Percentiles rank a stretch among this genome's conserved stretches.
phyloP scores from a whole-genome alignment of 2,113 vertebrate genomes.

The Campylomormyrus tamandua region DNA sequence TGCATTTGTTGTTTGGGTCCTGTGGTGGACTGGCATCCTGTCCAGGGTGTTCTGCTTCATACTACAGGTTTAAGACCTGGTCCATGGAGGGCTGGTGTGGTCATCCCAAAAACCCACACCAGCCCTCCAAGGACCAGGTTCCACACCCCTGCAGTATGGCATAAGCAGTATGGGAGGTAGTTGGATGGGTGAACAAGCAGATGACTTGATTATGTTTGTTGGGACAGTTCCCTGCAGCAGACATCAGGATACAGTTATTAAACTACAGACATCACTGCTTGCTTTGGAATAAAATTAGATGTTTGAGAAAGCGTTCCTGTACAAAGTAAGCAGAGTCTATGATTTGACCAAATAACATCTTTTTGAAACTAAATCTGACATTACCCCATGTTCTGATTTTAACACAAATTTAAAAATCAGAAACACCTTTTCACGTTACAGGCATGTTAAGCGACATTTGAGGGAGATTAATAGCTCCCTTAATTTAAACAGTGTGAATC shows the following conservation, averaged over 20 bases:
- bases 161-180: background rate
- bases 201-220: background rate
- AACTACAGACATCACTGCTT: background rate
- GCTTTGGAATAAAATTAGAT: background rate
- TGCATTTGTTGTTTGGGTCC: background rate
- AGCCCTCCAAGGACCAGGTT: background rate
- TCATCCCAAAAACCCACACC: too few species aligned
- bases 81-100: too few species aligned
- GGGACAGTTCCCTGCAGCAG: background rate
- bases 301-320: background rate
- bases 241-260: background rate
- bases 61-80: background rate
- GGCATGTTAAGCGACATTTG: background rate
- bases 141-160: background rate
- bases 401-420: background rate
- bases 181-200: background rate
- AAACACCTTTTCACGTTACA: background rate
- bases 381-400: background rate
- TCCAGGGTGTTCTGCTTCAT: background rate
- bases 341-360: background rate
- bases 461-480: background rate
- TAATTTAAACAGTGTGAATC: background rate
- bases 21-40: background rate
- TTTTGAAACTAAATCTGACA: background rate
- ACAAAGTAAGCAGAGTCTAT: background rate